These are phyloP conservation scores for Ametastegia equiseti DNA, from an alignment of 2,888 invertebrate genomes.

Conservation along the genomic window DNA sequence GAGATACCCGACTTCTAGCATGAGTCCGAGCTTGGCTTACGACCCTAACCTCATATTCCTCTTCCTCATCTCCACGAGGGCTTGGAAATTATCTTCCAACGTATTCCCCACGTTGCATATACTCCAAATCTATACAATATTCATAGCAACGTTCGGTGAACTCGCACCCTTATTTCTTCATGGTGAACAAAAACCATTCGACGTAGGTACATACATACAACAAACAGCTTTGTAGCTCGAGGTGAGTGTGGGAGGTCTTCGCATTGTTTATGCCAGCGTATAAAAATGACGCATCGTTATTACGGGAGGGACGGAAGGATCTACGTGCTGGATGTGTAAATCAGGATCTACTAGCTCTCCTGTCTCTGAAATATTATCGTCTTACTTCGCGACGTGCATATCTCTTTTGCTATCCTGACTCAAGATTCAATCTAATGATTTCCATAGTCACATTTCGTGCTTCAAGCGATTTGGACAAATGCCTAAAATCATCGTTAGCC, in stretches of 20 bases:
- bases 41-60: background rate
- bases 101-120: background rate
- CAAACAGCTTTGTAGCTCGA: constrained; percentile 37
- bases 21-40: background rate
- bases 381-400: constrained; percentile 58
- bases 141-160: constrained; percentile 32
- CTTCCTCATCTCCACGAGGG: background rate
- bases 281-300: constrained; percentile 71
- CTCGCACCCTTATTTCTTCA: constrained; percentile 39
- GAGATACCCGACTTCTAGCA: background rate
- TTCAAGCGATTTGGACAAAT: background rate
- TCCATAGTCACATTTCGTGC: background rate
- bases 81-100: background rate
- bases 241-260: constrained; percentile 58
- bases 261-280: constrained; percentile 69
- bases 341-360: constrained; percentile 67
- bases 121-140: constrained; percentile 33
- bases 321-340: constrained; percentile 68
- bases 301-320: constrained; percentile 58
- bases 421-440: background rate
- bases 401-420: constrained; percentile 24
- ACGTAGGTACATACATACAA: too few species aligned
- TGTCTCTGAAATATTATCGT: constrained; percentile 65
- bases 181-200: constrained; percentile 39
- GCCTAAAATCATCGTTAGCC: background rate